Conservation (phyloP, 2,888 invertebrate genomes). For the Malacosoma neustria region DNA sequence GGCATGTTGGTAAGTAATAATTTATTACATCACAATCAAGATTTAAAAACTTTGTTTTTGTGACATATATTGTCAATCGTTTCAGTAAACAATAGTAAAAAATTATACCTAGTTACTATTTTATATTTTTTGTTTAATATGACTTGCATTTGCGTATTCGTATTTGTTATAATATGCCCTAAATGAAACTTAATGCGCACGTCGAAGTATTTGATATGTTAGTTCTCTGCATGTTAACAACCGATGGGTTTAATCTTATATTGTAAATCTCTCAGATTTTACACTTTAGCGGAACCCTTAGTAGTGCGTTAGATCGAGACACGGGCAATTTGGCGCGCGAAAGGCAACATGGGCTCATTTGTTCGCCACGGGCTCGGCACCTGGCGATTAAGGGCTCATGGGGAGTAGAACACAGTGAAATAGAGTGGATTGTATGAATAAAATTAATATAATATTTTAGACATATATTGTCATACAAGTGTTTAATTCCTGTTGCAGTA, state of each 20-base stretch:
- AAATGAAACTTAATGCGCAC: slow-evolving; percentile 28
- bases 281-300: slow-evolving; percentile 57
- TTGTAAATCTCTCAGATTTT: slow-evolving; percentile 61
- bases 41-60: too few relatives aligned
- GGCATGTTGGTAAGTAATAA: too few relatives aligned
- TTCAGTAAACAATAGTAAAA: too few relatives aligned
- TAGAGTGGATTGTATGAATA: slow-evolving; percentile 30
- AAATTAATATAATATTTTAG: too few relatives aligned
- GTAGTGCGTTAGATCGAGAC: slow-evolving; percentile 58
- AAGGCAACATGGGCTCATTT: slow-evolving; percentile 49
- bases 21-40: too few relatives aligned
- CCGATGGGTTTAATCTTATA: slow-evolving; percentile 35
- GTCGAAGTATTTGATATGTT: slow-evolving; percentile 30
- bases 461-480: too few relatives aligned
- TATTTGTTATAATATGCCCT: slow-evolving; percentile 28
- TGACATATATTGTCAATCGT: too few relatives aligned
- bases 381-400: slow-evolving; percentile 47
- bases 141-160: too few relatives aligned
- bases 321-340: slow-evolving; percentile 65
- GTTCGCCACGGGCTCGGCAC: slow-evolving; percentile 39
- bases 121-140: too few relatives aligned
- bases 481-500: too few relatives aligned
- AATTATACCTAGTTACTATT: too few relatives aligned
- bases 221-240: slow-evolving; percentile 12
- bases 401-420: slow-evolving; percentile 24